Evolutionary conservation across 2,113 vertebrate species (phyloP), one percentile per base, ranked within the genome.

Genomic region (Paracanthobrama guichenoti): DNA sequence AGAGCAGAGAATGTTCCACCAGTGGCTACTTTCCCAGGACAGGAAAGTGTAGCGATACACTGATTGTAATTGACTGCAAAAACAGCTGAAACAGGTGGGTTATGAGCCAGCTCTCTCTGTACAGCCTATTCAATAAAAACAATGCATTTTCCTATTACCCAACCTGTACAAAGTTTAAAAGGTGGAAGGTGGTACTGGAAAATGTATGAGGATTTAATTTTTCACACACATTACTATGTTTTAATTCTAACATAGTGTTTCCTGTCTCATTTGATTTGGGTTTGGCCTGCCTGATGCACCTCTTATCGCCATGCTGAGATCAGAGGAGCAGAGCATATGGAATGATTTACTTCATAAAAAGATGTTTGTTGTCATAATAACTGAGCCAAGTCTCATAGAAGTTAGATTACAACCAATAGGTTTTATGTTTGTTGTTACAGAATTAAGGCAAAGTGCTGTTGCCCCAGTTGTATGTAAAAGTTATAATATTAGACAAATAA

Each of bases 21-120:
- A 62, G 31, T 20, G 7, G 24, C 81, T 44, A 83, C 84, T 91
- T 92, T 93, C 88, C 91, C 90, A 92, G 84, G 89, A 86, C 89
- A 91, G 92, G 93, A 93, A 94, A 83, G 66, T 55, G 81, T 84
- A 80, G 86, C 31, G 73, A 86, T 87, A 75, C 44, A 67, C 87
- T 92, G 92, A 94, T 92, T 93, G 85, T 84, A 24, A 53, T 48
- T 93, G 82, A 95, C 89, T 84, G 81, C 31, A 75, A 88, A 91
- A 94, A 91, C 92, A 91, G 90, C 88, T 90, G 83, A 92, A 90
- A 84, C 88, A 91, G 90, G 92, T 92, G 85, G 66, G 88, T 13
- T 59, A 59, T 79, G 76, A 71, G 89, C 64, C 89, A 89, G 79
- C 26, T 4, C 26, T 81, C 57, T 50, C 24, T 55, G 22, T 81